Evolutionary conservation across 1,140 invertebrate species (phyloP).

Genomic region (Epicauta chinensis): DNA sequence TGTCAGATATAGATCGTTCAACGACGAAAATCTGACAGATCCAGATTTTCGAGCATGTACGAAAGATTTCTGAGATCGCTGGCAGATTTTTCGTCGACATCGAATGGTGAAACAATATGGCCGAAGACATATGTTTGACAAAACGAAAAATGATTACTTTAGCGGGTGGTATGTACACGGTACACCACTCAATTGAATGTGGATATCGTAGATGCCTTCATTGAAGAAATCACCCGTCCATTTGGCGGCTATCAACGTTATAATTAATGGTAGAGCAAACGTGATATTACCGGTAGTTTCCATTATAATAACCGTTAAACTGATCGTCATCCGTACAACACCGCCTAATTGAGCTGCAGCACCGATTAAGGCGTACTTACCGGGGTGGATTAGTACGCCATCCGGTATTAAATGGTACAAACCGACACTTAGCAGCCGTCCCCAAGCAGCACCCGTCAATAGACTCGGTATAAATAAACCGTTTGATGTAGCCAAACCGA

Average conservation of each 20-base stretch:
- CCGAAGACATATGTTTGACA: too few relatives aligned
- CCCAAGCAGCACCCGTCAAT: slow-evolving; percentile 95
- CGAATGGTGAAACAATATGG: slow-evolving; percentile 71
- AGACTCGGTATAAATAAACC: slow-evolving; percentile 97
- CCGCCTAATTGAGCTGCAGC: slow-evolving; percentile 95
- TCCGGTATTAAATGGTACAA: slow-evolving; percentile 62
- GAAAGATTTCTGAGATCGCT: too few relatives aligned
- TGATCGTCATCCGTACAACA: slow-evolving; percentile 96
- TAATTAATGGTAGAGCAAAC: slow-evolving; percentile 84
- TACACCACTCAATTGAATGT: slow-evolving; percentile 82
- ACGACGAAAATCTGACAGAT: too few relatives aligned
- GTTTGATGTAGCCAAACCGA: slow-evolving; percentile 88
- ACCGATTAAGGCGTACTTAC: slow-evolving; percentile 94
- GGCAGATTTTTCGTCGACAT: too few relatives aligned
- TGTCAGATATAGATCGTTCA: too few relatives aligned
- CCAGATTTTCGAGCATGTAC: too few relatives aligned
- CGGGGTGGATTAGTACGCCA: slow-evolving; percentile 64
- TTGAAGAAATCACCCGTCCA: slow-evolving; percentile 98
- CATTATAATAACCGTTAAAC: slow-evolving; percentile 90
- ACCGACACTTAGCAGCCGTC: slow-evolving; percentile 72
- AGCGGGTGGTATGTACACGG: slow-evolving; percentile 92
- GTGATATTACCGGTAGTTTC: slow-evolving; percentile 94
- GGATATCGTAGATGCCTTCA: slow-evolving; percentile 95
- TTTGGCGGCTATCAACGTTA: slow-evolving; percentile 91
- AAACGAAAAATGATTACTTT: too few relatives aligned